A percentile compares a stretch with the other conserved stretches of the same genome.
These are phyloP conservation scores for Zaprionus lachaisei DNA, from an alignment of 1,140 invertebrate species.

Conservation along the genomic window DNA sequence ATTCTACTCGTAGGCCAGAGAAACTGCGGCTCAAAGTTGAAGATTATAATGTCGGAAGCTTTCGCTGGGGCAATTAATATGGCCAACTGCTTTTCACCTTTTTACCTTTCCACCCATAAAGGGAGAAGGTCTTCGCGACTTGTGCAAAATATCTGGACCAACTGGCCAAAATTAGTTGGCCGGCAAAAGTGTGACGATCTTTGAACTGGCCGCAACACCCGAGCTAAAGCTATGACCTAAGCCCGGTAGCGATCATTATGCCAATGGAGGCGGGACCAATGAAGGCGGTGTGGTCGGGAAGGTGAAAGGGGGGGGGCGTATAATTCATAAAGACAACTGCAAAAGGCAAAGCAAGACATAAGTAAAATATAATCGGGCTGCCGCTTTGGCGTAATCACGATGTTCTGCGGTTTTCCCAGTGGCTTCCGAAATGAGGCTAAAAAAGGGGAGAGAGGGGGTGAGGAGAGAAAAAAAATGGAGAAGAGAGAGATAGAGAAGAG, in stretches of 20 bases:
- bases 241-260: constrained; percentile 68
- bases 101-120: background rate
- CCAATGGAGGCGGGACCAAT: background rate
- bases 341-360: constrained; percentile 26
- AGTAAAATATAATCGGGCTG: constrained; percentile 24
- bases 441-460: background rate
- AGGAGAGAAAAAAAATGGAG: background rate
- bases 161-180: constrained; percentile 25
- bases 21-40: constrained; percentile 31
- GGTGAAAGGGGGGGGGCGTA: background rate
- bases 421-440: constrained; percentile 39
- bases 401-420: constrained; percentile 38
- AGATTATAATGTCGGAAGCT: constrained; percentile 20
- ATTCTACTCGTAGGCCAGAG: constrained; percentile 7
- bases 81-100: constrained; percentile 40
- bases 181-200: constrained; percentile 57
- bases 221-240: constrained; percentile 28
- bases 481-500: background rate
- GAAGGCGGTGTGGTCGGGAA: background rate
- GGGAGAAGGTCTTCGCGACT: constrained; percentile 5
- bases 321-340: constrained; percentile 32
- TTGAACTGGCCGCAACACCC: constrained; percentile 39
- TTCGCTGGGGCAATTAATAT: constrained; percentile 42
- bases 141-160: constrained; percentile 37
- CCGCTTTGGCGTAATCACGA: constrained; percentile 35